A percentile compares a stretch with the other conserved stretches of the same genome.
phyloP scores from a whole-genome alignment of 2,888 invertebrate species.

The Encarsia formosa region DNA sequence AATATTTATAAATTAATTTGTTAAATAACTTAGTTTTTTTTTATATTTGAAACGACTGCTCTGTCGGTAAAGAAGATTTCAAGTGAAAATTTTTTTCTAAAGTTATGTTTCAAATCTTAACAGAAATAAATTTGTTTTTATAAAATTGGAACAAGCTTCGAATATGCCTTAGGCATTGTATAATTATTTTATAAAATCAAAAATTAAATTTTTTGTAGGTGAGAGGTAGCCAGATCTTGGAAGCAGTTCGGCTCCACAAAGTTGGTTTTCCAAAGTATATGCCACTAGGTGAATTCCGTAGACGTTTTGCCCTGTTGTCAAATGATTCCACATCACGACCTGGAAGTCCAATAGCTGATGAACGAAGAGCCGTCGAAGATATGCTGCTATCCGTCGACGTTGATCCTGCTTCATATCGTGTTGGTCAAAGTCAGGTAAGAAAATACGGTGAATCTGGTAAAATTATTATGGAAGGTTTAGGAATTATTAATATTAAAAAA shows the following conservation, averaged over 20 bases:
- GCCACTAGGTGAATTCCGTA: slow-evolving; percentile 82
- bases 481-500: too few relatives aligned
- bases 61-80: too few relatives aligned
- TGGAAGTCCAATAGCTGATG: slow-evolving; percentile 51
- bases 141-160: too few relatives aligned
- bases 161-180: too few relatives aligned
- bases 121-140: too few relatives aligned
- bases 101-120: too few relatives aligned
- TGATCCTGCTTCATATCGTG: slow-evolving; percentile 79
- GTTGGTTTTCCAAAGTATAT: slow-evolving; percentile 92
- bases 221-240: slow-evolving; percentile 84
- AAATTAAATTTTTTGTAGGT: slow-evolving; percentile 57
- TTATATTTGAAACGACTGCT: too few relatives aligned
- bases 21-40: too few relatives aligned
- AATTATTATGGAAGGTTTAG: too few relatives aligned
- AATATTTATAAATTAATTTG: too few relatives aligned
- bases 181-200: neutral
- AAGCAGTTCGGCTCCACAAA: slow-evolving; percentile 83
- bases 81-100: too few relatives aligned
- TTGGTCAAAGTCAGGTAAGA: slow-evolving; percentile 89
- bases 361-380: slow-evolving; percentile 72
- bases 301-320: slow-evolving; percentile 69
- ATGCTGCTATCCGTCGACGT: slow-evolving; percentile 80
- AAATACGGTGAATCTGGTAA: too few relatives aligned
- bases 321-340: slow-evolving; percentile 49